Base-by-base conservation (phyloP, 2,888 invertebrate genomes). In the Tipula lateralis region DNA sequence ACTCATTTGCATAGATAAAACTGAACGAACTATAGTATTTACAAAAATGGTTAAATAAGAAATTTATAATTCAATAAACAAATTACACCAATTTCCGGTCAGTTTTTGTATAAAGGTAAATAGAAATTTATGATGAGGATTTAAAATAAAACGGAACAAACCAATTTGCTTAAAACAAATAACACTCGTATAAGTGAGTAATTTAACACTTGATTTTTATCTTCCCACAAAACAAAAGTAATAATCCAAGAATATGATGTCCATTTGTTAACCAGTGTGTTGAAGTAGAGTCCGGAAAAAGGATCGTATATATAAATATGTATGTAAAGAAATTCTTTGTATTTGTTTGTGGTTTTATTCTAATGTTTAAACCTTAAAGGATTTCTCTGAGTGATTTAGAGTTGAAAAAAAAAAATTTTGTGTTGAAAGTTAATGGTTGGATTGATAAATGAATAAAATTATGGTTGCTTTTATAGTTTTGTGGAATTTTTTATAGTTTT, bases 61-160 rank as follows among this genome's bases (percentile, higher is more conserved):
- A 66, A 66, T 66, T 66, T 66, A 66, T 66, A 66, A 66, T 66
- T 66, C 66, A 66, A 66, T 66, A 66, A 66, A 66, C 66, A 66
- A 66, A 66, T 66, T 66, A 66, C 66, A 66, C 66, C 66, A 66
- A 66, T 66, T 66, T 66, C 66, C 66, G 66, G 66, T 66, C 66
- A 66, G 66, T 66, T 24, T 44, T 44, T 66, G n/a, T n/a, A 24
- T 66, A 66, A 66, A 66, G 66, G 66, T 66, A 66, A 9, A 24
- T 66, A 24, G 1, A 44, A 12, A 50, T 16, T 16, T 16, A 66
- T 66, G n/a, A n/a, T n/a, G 9, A 66, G 66, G 66, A 66, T 66
- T 66, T 66, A 66, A 66, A 66, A 66, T 24, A 6, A 66, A 66
- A 24, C 66, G 24, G 66, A 66, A 66, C 66, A 7, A 66, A 66